A percentile compares a stretch with the other conserved stretches of the same genome.
Conservation (phyloP, 2,888 invertebrate genomes). For the Oxycera nigricornis region DNA sequence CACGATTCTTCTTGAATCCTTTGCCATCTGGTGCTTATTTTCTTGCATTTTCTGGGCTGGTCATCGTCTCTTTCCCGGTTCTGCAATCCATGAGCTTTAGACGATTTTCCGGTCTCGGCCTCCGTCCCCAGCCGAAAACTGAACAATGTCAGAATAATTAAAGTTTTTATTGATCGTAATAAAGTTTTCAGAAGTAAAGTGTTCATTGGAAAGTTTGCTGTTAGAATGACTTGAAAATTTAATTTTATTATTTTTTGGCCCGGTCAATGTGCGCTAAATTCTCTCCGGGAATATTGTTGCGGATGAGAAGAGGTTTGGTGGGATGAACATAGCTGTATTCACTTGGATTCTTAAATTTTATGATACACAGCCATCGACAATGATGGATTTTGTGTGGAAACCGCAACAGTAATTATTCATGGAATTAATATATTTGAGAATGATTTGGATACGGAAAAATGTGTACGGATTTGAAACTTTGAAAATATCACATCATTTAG, state of each 20-base stretch:
- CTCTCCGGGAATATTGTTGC: neutral
- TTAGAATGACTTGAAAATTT: conserved; percentile 14
- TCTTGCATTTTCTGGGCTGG: neutral
- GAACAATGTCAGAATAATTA: conserved; percentile 19
- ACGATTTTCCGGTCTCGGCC: neutral
- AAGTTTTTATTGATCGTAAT: conserved; percentile 34
- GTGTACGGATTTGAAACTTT: no score
- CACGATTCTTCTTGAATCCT: no score
- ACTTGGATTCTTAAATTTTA: neutral
- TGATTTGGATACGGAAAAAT: no score
- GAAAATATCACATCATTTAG: no score
- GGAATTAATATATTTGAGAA: no score
- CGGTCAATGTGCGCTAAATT: neutral
- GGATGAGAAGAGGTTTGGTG: no score
- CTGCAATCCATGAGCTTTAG: neutral
- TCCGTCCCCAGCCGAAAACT: neutral
- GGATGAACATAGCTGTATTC: no score
- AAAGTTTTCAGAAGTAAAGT: conserved; percentile 26
- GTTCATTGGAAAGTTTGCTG: conserved; percentile 14
- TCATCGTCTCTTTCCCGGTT: neutral
- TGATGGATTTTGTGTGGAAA: neutral
- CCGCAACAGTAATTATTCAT: no score
- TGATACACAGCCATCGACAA: neutral
- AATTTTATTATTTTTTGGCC: neutral
- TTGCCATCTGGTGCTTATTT: conserved; percentile 10